Percentiles rank a stretch among this genome's conserved stretches.
Conservation (phyloP, 35 echinoderm and acorn worm species). For the Anneissia japonica region DNA sequence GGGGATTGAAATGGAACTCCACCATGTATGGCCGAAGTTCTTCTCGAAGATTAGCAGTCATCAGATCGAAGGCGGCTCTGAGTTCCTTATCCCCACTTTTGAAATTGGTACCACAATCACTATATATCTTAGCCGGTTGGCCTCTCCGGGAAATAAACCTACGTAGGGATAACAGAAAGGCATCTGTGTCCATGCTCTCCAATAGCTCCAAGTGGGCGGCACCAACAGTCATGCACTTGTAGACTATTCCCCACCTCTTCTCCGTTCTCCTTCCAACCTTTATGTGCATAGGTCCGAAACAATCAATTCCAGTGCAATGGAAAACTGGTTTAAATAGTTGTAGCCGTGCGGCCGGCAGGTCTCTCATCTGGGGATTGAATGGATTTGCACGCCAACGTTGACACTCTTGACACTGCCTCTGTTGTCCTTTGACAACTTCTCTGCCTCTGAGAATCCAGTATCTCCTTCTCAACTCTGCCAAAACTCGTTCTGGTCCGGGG, state of each 20-base stretch:
- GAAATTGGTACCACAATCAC: background rate
- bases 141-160: background rate
- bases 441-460: background rate
- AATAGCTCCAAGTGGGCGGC: background rate
- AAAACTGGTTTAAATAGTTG: background rate
- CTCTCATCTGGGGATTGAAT: background rate
- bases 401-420: background rate
- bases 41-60: too few species aligned
- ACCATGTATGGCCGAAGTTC: background rate
- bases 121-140: background rate
- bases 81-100: background rate
- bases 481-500: too few species aligned
- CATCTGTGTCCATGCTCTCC: background rate
- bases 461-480: background rate
- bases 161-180: background rate
- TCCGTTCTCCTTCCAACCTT: background rate
- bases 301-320: background rate
- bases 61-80: background rate
- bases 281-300: background rate
- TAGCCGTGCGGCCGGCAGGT: background rate
- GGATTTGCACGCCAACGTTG: background rate
- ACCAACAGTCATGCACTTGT: background rate
- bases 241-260: background rate
- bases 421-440: background rate
- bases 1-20: conserved; percentile 3